These are phyloP conservation scores for Amphiprion percula DNA, from an alignment of 2,113 vertebrate species.

Conservation along the genomic window DNA sequence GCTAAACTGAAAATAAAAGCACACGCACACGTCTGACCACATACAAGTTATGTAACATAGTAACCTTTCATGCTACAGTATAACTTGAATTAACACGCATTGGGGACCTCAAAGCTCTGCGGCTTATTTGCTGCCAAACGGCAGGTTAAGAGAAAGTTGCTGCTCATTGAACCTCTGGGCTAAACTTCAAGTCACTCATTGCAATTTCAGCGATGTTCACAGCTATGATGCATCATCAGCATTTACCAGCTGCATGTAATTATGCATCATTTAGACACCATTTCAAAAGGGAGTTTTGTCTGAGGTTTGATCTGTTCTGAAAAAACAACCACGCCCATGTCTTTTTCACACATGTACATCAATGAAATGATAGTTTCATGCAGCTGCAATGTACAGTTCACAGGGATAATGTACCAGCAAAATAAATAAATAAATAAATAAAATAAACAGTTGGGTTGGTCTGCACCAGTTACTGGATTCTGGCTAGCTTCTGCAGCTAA, in stretches of 20 bases:
- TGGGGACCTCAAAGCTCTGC: not conserved
- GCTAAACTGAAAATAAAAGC: constrained; percentile 1
- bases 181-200: constrained; percentile 27
- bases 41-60: constrained; percentile 9
- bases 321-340: no score
- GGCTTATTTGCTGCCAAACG: constrained; percentile 1
- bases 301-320: no score
- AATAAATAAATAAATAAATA: no score
- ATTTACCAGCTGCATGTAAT: not conserved
- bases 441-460: no score
- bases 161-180: constrained; percentile 3
- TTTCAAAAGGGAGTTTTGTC: not conserved
- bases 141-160: not conserved
- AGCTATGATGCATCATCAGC: not conserved
- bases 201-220: not conserved
- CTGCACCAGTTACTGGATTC: no score
- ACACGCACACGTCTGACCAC: not conserved
- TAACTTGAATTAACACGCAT: constrained; percentile 28
- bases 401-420: no score
- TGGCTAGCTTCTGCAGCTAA: no score
- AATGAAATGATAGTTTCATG: no score
- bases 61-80: constrained; percentile 6
- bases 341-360: no score
- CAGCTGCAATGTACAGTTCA: no score
- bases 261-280: not conserved